phyloP scores from a whole-genome alignment of 1,140 invertebrate species.

The Zaprionus kolodkinae region DNA sequence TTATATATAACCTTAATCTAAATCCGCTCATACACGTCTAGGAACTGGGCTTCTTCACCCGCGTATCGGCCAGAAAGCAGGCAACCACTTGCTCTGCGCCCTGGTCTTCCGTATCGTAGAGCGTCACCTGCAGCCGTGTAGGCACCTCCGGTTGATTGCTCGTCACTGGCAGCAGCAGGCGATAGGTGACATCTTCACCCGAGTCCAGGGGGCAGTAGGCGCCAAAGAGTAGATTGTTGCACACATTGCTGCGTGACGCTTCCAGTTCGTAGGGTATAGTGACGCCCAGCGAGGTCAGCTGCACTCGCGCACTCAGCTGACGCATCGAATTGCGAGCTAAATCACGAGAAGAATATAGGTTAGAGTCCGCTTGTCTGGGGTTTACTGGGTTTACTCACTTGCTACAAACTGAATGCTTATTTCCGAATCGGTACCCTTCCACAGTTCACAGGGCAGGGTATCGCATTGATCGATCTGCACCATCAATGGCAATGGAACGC shows the following conservation, averaged over 20 bases:
- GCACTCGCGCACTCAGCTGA: conserved; percentile 53
- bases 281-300: conserved; percentile 66
- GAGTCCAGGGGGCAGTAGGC: conserved; percentile 75
- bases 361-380: neutral
- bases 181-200: conserved; percentile 77
- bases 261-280: conserved; percentile 67
- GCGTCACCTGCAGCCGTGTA: conserved; percentile 59
- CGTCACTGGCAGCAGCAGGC: conserved; percentile 53
- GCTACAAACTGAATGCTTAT: conserved; percentile 77
- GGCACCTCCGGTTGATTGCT: conserved; percentile 66
- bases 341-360: conserved; percentile 2
- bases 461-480: conserved; percentile 71
- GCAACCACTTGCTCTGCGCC: conserved; percentile 48
- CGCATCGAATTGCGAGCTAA: conserved; percentile 59
- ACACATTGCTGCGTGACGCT: conserved; percentile 55
- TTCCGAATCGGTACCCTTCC: conserved; percentile 53
- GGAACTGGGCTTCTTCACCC: conserved; percentile 55
- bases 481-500: conserved; percentile 51
- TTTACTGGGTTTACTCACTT: conserved; percentile 56
- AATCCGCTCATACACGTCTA: neutral
- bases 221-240: conserved; percentile 65
- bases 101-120: conserved; percentile 43
- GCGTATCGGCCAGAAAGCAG: conserved; percentile 68
- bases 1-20: conserved; percentile 18
- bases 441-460: conserved; percentile 62